Evolutionary conservation across 2,888 invertebrate species (phyloP).

Genomic region (Phania funesta): DNA sequence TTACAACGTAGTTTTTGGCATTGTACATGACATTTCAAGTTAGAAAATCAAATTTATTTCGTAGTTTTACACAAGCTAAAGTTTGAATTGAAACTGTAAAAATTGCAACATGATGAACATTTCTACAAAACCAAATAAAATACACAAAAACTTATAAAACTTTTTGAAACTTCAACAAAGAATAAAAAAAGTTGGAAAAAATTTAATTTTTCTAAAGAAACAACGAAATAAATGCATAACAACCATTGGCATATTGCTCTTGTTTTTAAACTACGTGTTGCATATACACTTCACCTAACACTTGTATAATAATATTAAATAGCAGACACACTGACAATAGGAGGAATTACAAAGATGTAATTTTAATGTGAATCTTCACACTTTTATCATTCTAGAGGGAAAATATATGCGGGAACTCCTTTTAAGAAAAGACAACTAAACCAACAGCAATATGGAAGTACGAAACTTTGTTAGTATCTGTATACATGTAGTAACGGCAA

Average conservation of each 20-base stretch:
- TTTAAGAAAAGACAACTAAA: constrained; percentile 44
- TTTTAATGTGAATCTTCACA: constrained; percentile 54
- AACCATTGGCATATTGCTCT: constrained; percentile 23
- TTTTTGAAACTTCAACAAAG: constrained; percentile 11
- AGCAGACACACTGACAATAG: constrained; percentile 4
- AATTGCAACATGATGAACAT: constrained; percentile 5
- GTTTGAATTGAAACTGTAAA: no score
- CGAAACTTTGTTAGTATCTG: background rate
- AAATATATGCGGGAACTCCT: constrained; percentile 38
- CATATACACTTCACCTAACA: background rate
- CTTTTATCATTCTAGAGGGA: no score
- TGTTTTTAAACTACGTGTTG: background rate
- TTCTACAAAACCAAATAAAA: constrained; percentile 17
- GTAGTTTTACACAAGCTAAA: background rate
- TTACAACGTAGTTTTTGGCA: background rate
- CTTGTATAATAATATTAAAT: background rate
- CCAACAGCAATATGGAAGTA: background rate
- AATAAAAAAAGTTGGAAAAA: no score
- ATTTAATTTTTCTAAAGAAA: no score
- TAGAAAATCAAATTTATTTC: constrained; percentile 22
- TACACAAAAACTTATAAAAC: constrained; percentile 24
- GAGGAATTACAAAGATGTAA: constrained; percentile 44
- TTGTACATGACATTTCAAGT: background rate
- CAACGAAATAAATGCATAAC: no score
- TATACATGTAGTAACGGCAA: constrained; percentile 13